phyloP scores from a whole-genome alignment of 2,888 invertebrate genomes.

The Ophion ventricosus region DNA sequence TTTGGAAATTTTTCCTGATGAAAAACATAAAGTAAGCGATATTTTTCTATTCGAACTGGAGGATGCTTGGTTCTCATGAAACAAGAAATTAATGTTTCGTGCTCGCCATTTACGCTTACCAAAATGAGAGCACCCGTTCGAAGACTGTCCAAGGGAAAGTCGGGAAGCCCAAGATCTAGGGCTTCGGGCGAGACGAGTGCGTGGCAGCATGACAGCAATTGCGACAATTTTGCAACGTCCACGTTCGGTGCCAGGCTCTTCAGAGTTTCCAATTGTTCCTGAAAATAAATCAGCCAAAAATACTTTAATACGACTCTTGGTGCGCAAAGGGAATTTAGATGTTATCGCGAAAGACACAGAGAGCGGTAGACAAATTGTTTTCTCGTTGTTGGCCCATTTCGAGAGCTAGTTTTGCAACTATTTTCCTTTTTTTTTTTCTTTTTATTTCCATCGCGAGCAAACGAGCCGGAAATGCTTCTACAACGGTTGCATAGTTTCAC shows the following conservation, averaged over 20 bases:
- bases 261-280: slow-evolving; percentile 86
- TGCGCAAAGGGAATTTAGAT: slow-evolving; percentile 47
- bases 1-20: slow-evolving; percentile 89
- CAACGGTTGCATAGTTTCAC: slow-evolving; percentile 50
- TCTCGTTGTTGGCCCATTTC: slow-evolving; percentile 34
- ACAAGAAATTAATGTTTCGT: neutral
- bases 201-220: slow-evolving; percentile 87
- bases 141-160: slow-evolving; percentile 95
- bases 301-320: slow-evolving; percentile 25
- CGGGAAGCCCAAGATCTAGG: slow-evolving; percentile 89
- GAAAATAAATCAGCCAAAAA: slow-evolving; percentile 75
- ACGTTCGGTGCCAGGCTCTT: slow-evolving; percentile 84
- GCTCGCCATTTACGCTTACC: slow-evolving; percentile 82
- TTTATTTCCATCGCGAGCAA: slow-evolving; percentile 68
- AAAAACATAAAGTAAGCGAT: slow-evolving; percentile 17
- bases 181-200: slow-evolving; percentile 92
- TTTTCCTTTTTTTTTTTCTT: neutral
- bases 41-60: neutral
- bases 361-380: neutral
- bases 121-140: slow-evolving; percentile 87
- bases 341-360: slow-evolving; percentile 12
- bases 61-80: neutral
- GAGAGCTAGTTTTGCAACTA: slow-evolving; percentile 29
- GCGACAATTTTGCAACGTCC: slow-evolving; percentile 84
- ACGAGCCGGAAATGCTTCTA: slow-evolving; percentile 7